Evolutionary conservation across 2,888 invertebrate species (phyloP), one percentile per base, ranked within the genome.

Genomic region (Chelonus formosanus): DNA sequence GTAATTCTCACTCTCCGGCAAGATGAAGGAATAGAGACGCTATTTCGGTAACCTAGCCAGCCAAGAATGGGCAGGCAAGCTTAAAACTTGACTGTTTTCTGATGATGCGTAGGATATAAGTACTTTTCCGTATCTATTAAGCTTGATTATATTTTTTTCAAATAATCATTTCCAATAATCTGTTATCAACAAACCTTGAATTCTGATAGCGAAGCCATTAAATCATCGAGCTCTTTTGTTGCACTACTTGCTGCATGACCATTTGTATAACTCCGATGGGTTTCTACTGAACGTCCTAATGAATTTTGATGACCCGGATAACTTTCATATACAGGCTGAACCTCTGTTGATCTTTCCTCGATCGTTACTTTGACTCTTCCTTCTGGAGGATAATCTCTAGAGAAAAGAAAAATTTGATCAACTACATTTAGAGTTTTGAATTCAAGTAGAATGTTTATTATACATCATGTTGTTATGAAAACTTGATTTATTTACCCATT

Each of bases 171-270:
- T n/a, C 10, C 8, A 45, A 45, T 45, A 45, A 45, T 45, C 6
- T 31, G 31, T 4, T 20, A 31, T 4, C 0, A 20, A 6, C 32
- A 31, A 50, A 94, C 97, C 93, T 97, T 97, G 82, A 97, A 95
- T 83, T 96, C 96, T 0, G 96, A 96, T 7, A 98, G 87, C 4
- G 96, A 95, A 2, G 95, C 95, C 97, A 98, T 97, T 69, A 98
- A 88, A 80, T 97, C 97, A 80, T 98, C 97, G 68, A 98, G 88
- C 84, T 98, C 97, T 84, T 92, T 92, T 32, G 97, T 97, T 44
- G 97, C 97, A 68, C 93, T 92, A 61, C 96, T 96, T 32, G 96
- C 93, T 5, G 81, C 80, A 67, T 79, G 82, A 32, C 81, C 82
- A 54, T 83, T 82, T 45, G 78, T 63, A 61, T 74, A 80, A 54